Percentiles rank a stretch among this genome's conserved stretches.
phyloP scores from a whole-genome alignment of 2,797 vertebrate genomes.

The Sebastes oblongus region DNA sequence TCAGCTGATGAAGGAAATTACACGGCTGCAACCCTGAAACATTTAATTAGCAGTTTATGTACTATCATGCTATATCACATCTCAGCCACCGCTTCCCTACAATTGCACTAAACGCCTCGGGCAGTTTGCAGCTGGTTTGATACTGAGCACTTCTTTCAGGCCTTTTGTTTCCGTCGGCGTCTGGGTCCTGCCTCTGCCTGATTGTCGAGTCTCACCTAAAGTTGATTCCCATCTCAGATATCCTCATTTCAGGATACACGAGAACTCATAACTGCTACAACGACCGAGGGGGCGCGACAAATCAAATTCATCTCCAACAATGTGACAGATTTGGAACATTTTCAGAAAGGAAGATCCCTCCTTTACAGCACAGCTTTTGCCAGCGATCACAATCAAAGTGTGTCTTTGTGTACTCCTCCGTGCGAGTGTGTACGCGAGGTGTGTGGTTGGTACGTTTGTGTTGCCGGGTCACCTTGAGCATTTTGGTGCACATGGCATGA shows the following conservation, averaged over 20 bases:
- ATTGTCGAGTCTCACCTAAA: constrained; percentile 23
- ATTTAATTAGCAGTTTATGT: constrained; percentile 76
- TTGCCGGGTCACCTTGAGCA: constrained; percentile 82
- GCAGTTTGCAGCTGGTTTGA: constrained; percentile 52
- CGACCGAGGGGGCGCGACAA: constrained; percentile 41
- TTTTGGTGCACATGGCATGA: constrained; percentile 61
- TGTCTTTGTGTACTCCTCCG: constrained; percentile 28
- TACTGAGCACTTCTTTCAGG: constrained; percentile 29
- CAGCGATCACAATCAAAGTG: constrained; percentile 56
- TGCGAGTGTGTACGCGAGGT: constrained; percentile 25
- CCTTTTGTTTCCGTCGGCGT: constrained; percentile 48
- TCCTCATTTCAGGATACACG: constrained; percentile 54
- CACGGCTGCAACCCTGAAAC: constrained; percentile 71
- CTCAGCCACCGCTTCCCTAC: constrained; percentile 49
- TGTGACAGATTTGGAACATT: constrained; percentile 43
- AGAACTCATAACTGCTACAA: constrained; percentile 23
- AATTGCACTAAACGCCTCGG: constrained; percentile 40
- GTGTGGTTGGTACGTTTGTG: constrained; percentile 62
- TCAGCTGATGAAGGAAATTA: constrained; percentile 74
- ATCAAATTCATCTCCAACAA: constrained; percentile 50
- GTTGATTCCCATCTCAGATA: constrained; percentile 51
- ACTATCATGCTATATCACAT: constrained; percentile 62
- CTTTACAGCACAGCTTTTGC: constrained; percentile 50
- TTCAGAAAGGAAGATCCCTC: constrained; percentile 55
- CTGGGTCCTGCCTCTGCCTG: constrained; percentile 32